Percentiles rank a stretch among this genome's conserved stretches.
Evolutionary conservation across 2,888 invertebrate genomes (phyloP).

Genomic region (Graphium colonna): DNA sequence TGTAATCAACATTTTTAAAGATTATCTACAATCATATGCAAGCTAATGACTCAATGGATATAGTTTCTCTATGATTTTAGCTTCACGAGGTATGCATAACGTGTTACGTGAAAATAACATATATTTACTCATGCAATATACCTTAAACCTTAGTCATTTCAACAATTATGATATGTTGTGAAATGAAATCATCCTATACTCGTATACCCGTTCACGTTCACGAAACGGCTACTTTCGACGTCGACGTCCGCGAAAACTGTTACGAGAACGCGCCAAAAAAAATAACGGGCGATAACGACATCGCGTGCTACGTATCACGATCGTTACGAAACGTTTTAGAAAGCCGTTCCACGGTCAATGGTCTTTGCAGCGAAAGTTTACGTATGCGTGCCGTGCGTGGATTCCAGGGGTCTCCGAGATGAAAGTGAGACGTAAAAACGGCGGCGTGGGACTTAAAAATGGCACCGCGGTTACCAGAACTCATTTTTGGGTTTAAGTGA

Average conservation of each 20-base stretch:
- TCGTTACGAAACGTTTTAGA: constrained; percentile 77
- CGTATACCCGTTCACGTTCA: too few species aligned
- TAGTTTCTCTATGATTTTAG: too few species aligned
- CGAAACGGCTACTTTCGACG: constrained; percentile 67
- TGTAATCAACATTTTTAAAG: too few species aligned
- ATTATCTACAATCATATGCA: too few species aligned
- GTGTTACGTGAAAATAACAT: too few species aligned
- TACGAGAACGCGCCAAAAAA: too few species aligned
- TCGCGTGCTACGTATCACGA: constrained; percentile 69
- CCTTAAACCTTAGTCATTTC: too few species aligned
- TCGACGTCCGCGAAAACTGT: constrained; percentile 57
- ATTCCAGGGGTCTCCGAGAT: constrained; percentile 33
- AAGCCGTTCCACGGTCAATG: constrained; percentile 76
- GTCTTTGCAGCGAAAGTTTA: constrained; percentile 70
- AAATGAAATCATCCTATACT: too few species aligned
- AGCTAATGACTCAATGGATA: too few species aligned
- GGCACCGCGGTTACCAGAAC: neutral
- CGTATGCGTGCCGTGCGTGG: constrained; percentile 51
- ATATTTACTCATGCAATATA: too few species aligned
- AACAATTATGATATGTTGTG: too few species aligned
- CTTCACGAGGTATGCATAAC: too few species aligned
- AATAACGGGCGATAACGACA: constrained; percentile 57
- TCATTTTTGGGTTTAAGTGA: neutral
- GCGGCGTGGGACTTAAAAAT: constrained; percentile 16
- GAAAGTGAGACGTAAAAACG: constrained; percentile 65